Evolutionary conservation across 2,113 vertebrate genomes (phyloP).

Genomic region (Odobenus rosmarus): DNA sequence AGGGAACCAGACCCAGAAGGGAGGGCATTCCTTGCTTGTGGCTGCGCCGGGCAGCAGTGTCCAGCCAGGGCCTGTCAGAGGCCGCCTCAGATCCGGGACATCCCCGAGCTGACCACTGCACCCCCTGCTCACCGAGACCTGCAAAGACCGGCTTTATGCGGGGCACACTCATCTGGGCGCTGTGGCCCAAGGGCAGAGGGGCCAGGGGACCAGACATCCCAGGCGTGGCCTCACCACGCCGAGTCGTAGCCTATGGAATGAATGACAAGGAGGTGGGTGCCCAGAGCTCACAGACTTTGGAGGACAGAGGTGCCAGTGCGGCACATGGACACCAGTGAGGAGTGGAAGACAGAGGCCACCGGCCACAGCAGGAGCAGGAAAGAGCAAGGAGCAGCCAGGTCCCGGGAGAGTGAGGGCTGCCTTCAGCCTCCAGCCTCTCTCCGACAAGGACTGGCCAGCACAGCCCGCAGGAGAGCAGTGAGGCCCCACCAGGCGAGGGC

Average conservation of each 20-base stretch:
- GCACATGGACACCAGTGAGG: rapidly evolving
- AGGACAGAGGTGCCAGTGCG: background rate
- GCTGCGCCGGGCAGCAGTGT: background rate
- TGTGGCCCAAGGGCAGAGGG: background rate
- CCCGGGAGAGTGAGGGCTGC: background rate
- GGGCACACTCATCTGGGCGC: rapidly evolving
- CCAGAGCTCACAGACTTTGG: background rate
- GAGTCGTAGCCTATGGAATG: rapidly evolving
- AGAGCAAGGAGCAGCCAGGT: background rate
- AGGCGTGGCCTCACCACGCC: background rate
- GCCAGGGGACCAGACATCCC: background rate
- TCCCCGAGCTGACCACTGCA: background rate
- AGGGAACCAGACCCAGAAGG: background rate
- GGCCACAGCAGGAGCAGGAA: background rate
- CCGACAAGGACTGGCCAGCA: background rate
- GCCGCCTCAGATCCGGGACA: rapidly evolving
- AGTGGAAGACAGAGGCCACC: background rate
- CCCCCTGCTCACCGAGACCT: background rate
- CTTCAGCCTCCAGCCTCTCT: background rate
- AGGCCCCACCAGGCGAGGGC: rapidly evolving
- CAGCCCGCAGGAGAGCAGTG: rapidly evolving
- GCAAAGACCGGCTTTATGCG: background rate
- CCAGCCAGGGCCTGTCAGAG: background rate
- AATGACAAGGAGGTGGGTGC: background rate
- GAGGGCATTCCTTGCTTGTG: rapidly evolving